Evolutionary conservation across 2,113 vertebrate genomes (phyloP).

Genomic region (Stegastes partitus): DNA sequence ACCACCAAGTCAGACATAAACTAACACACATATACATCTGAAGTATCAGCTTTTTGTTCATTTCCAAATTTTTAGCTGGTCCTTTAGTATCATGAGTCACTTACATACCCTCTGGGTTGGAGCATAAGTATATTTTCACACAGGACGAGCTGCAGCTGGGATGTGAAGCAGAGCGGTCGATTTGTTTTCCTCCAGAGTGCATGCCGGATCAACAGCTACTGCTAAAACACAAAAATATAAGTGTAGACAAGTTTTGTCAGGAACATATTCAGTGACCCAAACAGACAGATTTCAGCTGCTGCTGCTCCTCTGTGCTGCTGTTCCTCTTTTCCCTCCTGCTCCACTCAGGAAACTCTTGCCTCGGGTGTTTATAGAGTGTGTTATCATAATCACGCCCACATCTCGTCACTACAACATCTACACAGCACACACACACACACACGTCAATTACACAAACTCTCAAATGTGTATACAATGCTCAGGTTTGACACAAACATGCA

Average conservation of each 20-base stretch:
- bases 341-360: constrained; percentile 71
- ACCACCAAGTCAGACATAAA: not conserved
- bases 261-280: not conserved
- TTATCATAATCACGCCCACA: constrained; percentile 65
- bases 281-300: not conserved
- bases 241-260: not conserved
- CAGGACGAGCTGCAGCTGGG: constrained; percentile 60
- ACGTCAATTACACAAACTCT: not conserved
- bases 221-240: not conserved
- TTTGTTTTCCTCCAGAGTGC: constrained; percentile 13
- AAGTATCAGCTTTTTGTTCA: not conserved
- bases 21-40: not conserved
- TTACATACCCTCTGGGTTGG: constrained; percentile 81
- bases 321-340: constrained; percentile 33
- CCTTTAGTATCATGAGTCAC: not conserved
- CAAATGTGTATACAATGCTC: not conserved
- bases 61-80: not conserved
- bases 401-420: not conserved
- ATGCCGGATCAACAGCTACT: not conserved
- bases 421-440: constrained; percentile 13
- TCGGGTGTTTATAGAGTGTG: constrained; percentile 41
- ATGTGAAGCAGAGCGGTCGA: constrained; percentile 15
- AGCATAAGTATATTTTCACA: constrained; percentile 85
- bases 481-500: constrained; percentile 21
- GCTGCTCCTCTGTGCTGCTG: constrained; percentile 4